Conservation (phyloP, 2,797 vertebrate species). For the Cheirogaleus major region DNA sequence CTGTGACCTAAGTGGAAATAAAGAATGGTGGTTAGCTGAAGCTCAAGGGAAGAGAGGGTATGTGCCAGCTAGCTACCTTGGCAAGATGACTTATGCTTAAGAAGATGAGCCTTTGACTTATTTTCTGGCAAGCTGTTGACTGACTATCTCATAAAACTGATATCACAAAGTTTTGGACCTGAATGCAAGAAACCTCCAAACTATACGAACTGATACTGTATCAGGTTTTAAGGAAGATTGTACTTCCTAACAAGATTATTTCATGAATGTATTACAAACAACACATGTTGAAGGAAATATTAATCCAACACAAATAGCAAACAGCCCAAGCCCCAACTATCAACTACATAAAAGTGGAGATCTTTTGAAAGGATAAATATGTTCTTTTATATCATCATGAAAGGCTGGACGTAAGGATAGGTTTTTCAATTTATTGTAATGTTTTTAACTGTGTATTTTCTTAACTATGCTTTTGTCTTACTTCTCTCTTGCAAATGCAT, state of each 20-base stretch:
- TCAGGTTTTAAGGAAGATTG: slow-evolving; percentile 59
- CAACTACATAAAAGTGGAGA: not conserved
- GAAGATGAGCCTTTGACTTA: slow-evolving; percentile 18
- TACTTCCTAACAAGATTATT: slow-evolving; percentile 61
- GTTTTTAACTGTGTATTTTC: not conserved
- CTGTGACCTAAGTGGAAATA: slow-evolving; percentile 96
- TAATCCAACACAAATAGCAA: not conserved
- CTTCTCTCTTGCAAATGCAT: not conserved
- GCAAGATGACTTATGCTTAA: slow-evolving; percentile 97
- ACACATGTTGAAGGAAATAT: slow-evolving; percentile 42
- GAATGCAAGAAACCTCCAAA: slow-evolving; percentile 59
- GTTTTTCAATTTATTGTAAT: not conserved
- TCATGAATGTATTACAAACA: slow-evolving; percentile 49
- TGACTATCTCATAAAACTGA: slow-evolving; percentile 74
- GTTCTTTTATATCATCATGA: slow-evolving; percentile 3
- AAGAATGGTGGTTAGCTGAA: slow-evolving; percentile 98
- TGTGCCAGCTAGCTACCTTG: slow-evolving; percentile 96
- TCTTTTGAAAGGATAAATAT: not conserved
- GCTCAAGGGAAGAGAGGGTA: slow-evolving; percentile 95
- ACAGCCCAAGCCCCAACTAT: not conserved
- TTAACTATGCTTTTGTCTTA: not conserved
- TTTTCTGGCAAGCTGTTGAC: slow-evolving; percentile 63
- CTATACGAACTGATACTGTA: slow-evolving; percentile 54
- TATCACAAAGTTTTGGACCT: slow-evolving; percentile 22
- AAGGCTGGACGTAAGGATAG: not conserved